phyloP scores from a whole-genome alignment of 2,888 invertebrate genomes.

The Cremastinae sp. region DNA sequence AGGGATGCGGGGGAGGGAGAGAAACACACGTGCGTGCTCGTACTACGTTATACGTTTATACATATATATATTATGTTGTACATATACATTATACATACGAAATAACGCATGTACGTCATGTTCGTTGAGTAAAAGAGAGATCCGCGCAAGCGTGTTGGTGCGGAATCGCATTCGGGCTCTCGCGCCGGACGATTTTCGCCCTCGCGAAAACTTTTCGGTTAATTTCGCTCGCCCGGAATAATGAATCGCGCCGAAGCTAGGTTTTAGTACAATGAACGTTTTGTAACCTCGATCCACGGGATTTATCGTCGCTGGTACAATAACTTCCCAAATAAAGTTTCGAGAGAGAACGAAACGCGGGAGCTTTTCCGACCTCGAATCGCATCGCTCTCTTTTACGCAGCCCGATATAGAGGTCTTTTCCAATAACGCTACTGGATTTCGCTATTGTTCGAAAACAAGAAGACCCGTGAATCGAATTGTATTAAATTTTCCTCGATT shows the following conservation, averaged over 20 bases:
- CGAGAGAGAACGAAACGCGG: conserved; percentile 14
- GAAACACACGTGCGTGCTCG: conserved; percentile 52
- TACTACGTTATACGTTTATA: conserved; percentile 19
- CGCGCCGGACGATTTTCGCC: no score
- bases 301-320: conserved; percentile 63
- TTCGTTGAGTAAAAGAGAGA: conserved; percentile 19
- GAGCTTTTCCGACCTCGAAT: not conserved
- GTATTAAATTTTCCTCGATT: no score
- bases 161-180: not conserved
- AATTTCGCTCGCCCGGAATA: not conserved
- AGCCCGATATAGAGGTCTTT: conserved; percentile 52
- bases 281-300: conserved; percentile 55
- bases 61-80: conserved; percentile 9
- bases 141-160: no score
- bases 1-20: conserved; percentile 17
- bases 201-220: no score
- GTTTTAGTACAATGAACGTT: conserved; percentile 58
- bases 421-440: conserved; percentile 16
- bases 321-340: conserved; percentile 64
- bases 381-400: not conserved
- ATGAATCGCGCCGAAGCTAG: conserved; percentile 18
- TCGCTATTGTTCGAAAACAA: no score
- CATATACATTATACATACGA: conserved; percentile 8
- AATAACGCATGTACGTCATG: not conserved
- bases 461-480: no score